Conservation (phyloP, 1,140 invertebrate species). For the Mya arenaria region DNA sequence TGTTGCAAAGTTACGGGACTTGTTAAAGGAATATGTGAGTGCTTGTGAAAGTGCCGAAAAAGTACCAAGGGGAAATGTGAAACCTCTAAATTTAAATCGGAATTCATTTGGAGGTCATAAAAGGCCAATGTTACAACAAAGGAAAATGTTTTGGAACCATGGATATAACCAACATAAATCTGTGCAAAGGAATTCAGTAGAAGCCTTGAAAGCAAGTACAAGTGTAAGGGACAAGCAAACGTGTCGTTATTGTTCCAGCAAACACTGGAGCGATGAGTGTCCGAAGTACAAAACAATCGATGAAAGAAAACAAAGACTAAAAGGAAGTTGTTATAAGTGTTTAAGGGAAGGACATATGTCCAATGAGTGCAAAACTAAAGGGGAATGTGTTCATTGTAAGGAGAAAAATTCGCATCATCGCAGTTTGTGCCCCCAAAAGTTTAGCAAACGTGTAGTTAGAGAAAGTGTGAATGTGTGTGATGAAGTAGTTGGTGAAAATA, state of each 20-base stretch:
- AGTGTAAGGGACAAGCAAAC: background rate
- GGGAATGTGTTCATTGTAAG: background rate
- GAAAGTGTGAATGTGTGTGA: background rate
- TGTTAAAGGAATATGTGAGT: background rate
- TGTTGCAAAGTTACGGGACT: background rate
- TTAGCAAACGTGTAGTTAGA: background rate
- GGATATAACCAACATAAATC: too few species aligned
- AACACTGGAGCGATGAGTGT: constrained; percentile 16
- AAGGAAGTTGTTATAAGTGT: constrained; percentile 11
- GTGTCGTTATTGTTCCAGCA: background rate
- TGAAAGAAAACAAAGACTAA: background rate
- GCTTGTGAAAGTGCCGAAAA: constrained; percentile 7
- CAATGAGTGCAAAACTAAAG: background rate
- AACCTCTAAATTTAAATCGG: too few species aligned
- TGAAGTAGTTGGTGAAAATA: background rate
- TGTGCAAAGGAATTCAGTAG: too few species aligned
- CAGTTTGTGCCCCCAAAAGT: constrained; percentile 4
- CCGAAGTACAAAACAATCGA: background rate
- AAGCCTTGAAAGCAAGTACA: too few species aligned
- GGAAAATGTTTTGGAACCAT: too few species aligned
- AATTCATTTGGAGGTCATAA: too few species aligned
- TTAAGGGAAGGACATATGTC: background rate
- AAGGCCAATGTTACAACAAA: too few species aligned
- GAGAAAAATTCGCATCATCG: background rate
- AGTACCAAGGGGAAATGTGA: too few species aligned